Conservation (phyloP, 2,113 vertebrate genomes). For the Notarius quadriscutis region DNA sequence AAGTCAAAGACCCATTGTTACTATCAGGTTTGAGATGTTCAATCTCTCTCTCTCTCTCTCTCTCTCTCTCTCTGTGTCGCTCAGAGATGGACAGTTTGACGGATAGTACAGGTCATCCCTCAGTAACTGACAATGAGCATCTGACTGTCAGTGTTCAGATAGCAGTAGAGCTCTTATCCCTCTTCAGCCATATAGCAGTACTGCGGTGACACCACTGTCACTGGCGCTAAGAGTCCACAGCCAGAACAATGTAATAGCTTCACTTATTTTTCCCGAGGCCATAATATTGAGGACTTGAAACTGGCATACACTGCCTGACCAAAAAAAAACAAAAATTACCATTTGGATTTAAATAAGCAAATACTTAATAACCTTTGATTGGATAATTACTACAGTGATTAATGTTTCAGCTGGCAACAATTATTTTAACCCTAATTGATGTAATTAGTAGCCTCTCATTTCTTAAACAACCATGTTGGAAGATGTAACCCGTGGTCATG, state of each 20-base stretch:
- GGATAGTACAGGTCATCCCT: constrained; percentile 57
- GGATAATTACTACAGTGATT: too few relatives aligned
- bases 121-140: constrained; percentile 61
- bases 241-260: not conserved
- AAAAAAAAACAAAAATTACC: too few relatives aligned
- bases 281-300: constrained; percentile 30
- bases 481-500: too few relatives aligned
- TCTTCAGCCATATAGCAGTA: constrained; percentile 22
- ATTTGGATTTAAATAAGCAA: too few relatives aligned
- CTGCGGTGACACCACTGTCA: constrained; percentile 34
- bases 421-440: too few relatives aligned
- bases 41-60: constrained; percentile 31
- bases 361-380: too few relatives aligned
- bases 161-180: constrained; percentile 32
- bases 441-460: too few relatives aligned
- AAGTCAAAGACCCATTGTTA: constrained; percentile 36
- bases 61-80: not conserved
- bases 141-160: constrained; percentile 58
- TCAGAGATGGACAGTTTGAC: constrained; percentile 53
- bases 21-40: constrained; percentile 27
- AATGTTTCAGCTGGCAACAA: too few relatives aligned
- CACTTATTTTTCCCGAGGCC: constrained; percentile 3
- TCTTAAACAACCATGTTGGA: too few relatives aligned
- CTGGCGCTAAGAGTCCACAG: not conserved
- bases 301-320: not conserved